Evolutionary conservation across 2,888 invertebrate species (phyloP).

Genomic region (Notodonta ziczac): DNA sequence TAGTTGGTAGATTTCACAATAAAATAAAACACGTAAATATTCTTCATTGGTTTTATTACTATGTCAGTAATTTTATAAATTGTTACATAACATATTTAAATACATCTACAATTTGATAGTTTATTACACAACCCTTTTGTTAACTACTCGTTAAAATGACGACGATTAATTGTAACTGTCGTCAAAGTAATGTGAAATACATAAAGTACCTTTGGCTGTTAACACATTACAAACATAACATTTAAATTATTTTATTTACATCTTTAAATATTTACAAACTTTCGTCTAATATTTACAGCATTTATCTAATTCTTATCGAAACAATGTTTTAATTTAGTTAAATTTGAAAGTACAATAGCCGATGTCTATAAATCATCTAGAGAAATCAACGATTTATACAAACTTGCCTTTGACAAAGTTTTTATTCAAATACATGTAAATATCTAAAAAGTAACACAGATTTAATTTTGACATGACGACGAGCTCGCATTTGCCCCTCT

Average conservation of each 20-base stretch:
- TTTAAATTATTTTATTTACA: conserved; percentile 55
- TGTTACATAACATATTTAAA: conserved; percentile 73
- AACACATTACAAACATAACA: conserved; percentile 56
- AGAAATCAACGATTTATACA: conserved; percentile 47
- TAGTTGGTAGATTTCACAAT: background rate
- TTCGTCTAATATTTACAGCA: conserved; percentile 51
- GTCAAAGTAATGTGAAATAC: conserved; percentile 48
- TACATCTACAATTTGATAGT: conserved; percentile 76
- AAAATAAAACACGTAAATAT: conserved; percentile 39
- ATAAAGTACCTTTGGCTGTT: conserved; percentile 62
- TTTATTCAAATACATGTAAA: conserved; percentile 37
- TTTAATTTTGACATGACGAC: conserved; percentile 32
- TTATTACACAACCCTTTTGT: conserved; percentile 81
- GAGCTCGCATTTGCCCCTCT: conserved; percentile 34
- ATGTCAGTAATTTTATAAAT: conserved; percentile 70
- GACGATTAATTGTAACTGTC: conserved; percentile 42
- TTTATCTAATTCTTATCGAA: conserved; percentile 34
- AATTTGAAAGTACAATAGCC: conserved; percentile 41
- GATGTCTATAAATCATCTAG: conserved; percentile 48
- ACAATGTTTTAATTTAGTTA: conserved; percentile 30
- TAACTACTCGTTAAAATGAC: conserved; percentile 67
- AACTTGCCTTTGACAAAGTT: conserved; percentile 54
- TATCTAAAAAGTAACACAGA: conserved; percentile 42
- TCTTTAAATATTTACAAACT: conserved; percentile 52
- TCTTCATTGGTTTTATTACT: conserved; percentile 61